phyloP scores from a whole-genome alignment of 2,888 invertebrate species.

The Zaprionus lineosus region DNA sequence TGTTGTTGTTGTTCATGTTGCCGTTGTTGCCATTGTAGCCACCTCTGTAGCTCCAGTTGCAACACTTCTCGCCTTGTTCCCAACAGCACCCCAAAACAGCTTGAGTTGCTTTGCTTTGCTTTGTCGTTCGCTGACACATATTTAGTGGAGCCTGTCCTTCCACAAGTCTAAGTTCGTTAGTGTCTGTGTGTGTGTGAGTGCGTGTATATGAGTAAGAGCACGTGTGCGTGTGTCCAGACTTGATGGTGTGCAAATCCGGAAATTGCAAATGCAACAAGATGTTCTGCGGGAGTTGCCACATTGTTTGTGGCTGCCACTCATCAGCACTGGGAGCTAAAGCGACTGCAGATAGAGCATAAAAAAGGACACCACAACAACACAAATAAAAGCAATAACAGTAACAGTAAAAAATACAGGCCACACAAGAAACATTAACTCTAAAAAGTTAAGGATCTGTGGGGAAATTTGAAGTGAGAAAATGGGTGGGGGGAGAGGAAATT shows the following conservation, averaged over 20 bases:
- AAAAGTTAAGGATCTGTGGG: no score
- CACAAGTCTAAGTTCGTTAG: no score
- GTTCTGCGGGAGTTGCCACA: slow-evolving; percentile 62
- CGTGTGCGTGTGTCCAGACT: slow-evolving; percentile 6
- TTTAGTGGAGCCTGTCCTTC: slow-evolving; percentile 50
- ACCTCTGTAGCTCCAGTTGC: slow-evolving; percentile 23
- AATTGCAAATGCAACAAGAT: slow-evolving; percentile 78
- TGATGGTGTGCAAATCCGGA: slow-evolving; percentile 60
- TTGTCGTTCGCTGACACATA: slow-evolving; percentile 74
- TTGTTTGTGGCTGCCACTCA: slow-evolving; percentile 51
- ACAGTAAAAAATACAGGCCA: no score
- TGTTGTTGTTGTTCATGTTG: slow-evolving; percentile 11
- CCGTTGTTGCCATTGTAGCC: neutral
- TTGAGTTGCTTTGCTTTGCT: slow-evolving; percentile 76
- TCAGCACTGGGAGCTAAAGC: slow-evolving; percentile 23
- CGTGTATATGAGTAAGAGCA: neutral
- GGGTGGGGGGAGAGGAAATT: no score
- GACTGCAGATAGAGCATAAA: slow-evolving; percentile 32
- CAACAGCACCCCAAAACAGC: slow-evolving; percentile 58
- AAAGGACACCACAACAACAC: slow-evolving; percentile 5
- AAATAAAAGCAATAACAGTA: no score
- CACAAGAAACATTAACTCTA: no score
- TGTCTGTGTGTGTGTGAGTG: slow-evolving; percentile 3
- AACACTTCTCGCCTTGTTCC: slow-evolving; percentile 36
- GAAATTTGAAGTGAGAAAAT: no score